Evolutionary conservation across 1,140 invertebrate genomes (phyloP).

Genomic region (Acromyrmex echinatior): DNA sequence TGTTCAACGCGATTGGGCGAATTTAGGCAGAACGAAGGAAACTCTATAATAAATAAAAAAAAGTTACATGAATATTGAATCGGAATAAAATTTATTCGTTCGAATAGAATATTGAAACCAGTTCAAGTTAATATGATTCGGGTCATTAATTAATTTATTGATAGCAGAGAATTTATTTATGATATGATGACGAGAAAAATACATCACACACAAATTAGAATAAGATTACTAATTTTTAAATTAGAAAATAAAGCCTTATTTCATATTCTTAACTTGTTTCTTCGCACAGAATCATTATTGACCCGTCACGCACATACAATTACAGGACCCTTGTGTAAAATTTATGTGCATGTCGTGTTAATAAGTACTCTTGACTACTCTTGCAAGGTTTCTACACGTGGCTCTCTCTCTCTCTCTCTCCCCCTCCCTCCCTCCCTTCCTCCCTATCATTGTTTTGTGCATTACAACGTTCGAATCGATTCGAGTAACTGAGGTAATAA

Average conservation of each 20-base stretch:
- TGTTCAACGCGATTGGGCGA: background rate
- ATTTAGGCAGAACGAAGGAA: background rate
- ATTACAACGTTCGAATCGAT: background rate
- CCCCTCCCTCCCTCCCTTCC: too few relatives aligned
- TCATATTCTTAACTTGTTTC: too few relatives aligned
- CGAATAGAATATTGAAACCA: background rate
- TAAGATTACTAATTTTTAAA: background rate
- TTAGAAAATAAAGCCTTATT: too few relatives aligned
- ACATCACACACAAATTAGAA: background rate
- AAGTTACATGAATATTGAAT: background rate
- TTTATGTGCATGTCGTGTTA: background rate
- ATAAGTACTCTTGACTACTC: background rate
- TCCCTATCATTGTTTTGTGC: background rate
- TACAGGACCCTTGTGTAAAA: background rate
- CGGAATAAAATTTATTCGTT: background rate
- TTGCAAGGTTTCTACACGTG: background rate
- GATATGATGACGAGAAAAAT: background rate
- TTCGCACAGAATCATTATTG: too few relatives aligned
- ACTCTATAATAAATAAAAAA: background rate
- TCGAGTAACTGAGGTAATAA: background rate
- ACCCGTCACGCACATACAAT: background rate
- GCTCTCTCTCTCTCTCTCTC: background rate
- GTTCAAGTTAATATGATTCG: background rate
- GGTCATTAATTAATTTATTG: background rate
- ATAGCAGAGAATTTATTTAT: background rate